Base-by-base conservation (phyloP, 2,888 invertebrate genomes). In the Temnothorax unifasciatus region DNA sequence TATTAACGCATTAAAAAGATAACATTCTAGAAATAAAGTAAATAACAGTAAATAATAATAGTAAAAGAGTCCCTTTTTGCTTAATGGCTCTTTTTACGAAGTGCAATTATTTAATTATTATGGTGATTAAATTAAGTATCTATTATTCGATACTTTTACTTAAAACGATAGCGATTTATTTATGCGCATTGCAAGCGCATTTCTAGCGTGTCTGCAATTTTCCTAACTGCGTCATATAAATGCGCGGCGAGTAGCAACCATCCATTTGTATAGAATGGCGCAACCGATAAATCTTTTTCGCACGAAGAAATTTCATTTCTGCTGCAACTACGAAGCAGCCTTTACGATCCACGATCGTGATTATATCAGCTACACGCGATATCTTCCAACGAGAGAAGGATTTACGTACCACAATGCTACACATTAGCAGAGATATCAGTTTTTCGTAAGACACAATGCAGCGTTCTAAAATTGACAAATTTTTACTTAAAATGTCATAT, bases 301-400 rank as follows among this genome's bases (percentile, higher is more conserved):
- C 85, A 59, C 82, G 74, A 84, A 87, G 82, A 87, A 87, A 87
- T 87, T 87, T 87, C 82, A 86, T 87, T 86, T 87, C 85, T 84
- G 75, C 59, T 74, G 34, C 74, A 73, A 54, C 47, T 57, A 61
- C 47, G 44, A 75, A 54, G 64, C 74, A 68, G 25, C 34, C 69
- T 71, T 47, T 41, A 44, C 71, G 47, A 79, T 50, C 47, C 57
- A 50, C 73, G 54, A 69, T 57, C 54, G 50, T 34, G 77, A 66
- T 66, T 61, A 57, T 44, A 61, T 64, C 34, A 15, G 41, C 1
- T 68, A 44, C 66, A 66, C 63, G 77, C 79, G 73, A 79, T 79
- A 79, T 73, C 59, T 59, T 74, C 34, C 75, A 50, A 74, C 25
- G 38, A 73, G 34, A 71, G 38, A 74, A 59, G 73, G 57, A 81